Percentiles rank a stretch among this genome's conserved stretches.
Conservation (phyloP, 2,888 invertebrate genomes). For the Nomada flava region DNA sequence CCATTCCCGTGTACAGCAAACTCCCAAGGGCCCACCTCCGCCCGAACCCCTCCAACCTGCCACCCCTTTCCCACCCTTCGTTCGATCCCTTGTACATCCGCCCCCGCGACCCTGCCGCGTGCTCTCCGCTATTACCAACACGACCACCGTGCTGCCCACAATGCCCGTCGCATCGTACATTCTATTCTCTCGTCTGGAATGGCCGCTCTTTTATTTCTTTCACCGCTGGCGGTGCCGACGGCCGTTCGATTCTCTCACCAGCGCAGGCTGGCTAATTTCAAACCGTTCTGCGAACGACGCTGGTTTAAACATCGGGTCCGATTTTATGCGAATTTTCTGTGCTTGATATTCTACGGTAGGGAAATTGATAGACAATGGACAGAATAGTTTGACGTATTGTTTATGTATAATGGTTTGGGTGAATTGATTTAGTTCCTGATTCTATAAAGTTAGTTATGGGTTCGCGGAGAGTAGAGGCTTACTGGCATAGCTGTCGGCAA, state of each 20-base stretch:
- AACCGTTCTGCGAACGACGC: neutral
- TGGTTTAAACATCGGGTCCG: neutral
- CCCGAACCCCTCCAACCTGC: constrained; percentile 64
- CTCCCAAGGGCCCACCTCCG: constrained; percentile 79
- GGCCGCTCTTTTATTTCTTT: constrained; percentile 2
- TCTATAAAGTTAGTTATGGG: no score
- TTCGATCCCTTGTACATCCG: constrained; percentile 56
- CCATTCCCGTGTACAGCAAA: constrained; percentile 79
- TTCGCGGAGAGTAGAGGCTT: no score
- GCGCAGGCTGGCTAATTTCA: neutral
- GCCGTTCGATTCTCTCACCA: constrained; percentile 2
- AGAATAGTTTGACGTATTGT: no score
- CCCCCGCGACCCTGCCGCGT: constrained; percentile 42
- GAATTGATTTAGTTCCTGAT: no score
- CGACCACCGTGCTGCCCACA: constrained; percentile 53
- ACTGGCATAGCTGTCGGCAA: neutral
- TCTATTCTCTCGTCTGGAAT: constrained; percentile 40
- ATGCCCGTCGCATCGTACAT: constrained; percentile 44
- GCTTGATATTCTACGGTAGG: no score
- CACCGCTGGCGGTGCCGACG: constrained; percentile 1
- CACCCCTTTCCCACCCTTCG: constrained; percentile 54
- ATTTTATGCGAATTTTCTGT: neutral
- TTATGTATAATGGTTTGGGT: no score
- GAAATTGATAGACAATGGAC: no score
- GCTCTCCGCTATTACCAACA: constrained; percentile 50